Base-by-base conservation (phyloP, 1,140 invertebrate species). In the Papilio machaon region DNA sequence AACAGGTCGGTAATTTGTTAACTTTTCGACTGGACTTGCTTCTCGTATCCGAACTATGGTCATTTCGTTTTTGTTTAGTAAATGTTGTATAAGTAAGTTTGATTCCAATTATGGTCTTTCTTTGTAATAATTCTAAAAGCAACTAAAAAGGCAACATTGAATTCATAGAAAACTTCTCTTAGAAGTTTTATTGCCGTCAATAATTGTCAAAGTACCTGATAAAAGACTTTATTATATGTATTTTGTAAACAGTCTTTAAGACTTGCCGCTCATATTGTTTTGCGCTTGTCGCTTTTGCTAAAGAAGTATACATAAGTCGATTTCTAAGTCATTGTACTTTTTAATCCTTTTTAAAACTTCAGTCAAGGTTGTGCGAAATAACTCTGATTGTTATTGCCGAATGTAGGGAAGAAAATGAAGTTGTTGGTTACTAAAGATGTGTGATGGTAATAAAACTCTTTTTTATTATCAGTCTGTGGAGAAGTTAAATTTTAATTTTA, bases 381-480 rank as follows among this genome's bases (percentile, higher is more conserved):
- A 87, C 83, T 86, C 83, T 78, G 73, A 79, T 83, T 84, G 86
- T 77, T 82, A 83, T n/a, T n/a, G n/a, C n/a, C n/a, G n/a, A n/a
- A n/a, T n/a, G n/a, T n/a, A n/a, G n/a, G n/a, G n/a, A n/a, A n/a
- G n/a, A 23, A 85, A 85, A 83, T 80, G 79, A 80, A 64, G 52
- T 52, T 13, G 9, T 79, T 82, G 11, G 76, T 81, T 82, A 83
- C 70, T 73, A 10, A 43, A 73, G 70, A n/a, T 46, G 2, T 46
- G 7, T 30, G 8, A 19, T 58, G 54, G 6, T n/a, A 17, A 13
- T 17, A 58, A 58, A 58, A n/a, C n/a, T 17, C n/a, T 58, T 52
- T 1, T 52, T 52, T 0, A 52, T 15, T 52, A 6, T 52, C 13
- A 15, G 1, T 52, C 13, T 5, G 0, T 52, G 15, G 49, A 52